A percentile compares a stretch with the other conserved stretches of the same genome.
These are phyloP conservation scores for Eutrigla gurnardus DNA, from an alignment of 2,797 vertebrate genomes.

Conservation along the genomic window DNA sequence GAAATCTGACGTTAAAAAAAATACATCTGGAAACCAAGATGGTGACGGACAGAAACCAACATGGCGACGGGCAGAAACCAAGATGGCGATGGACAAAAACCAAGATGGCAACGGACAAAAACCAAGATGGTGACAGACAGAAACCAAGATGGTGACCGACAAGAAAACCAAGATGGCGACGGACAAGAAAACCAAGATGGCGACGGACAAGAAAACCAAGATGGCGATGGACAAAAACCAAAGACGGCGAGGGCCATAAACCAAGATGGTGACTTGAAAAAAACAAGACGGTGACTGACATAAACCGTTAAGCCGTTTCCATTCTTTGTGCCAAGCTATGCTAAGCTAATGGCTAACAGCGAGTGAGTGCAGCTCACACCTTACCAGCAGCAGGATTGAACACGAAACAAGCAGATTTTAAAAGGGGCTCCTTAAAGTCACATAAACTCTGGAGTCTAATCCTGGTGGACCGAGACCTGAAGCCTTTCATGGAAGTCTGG, in stretches of 20 bases:
- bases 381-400: slow-evolving; percentile 51
- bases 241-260: neutral
- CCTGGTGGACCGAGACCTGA: slow-evolving; percentile 40
- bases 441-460: slow-evolving; percentile 56
- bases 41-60: neutral
- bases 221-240: neutral
- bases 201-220: neutral
- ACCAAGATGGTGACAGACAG: neutral
- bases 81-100: neutral
- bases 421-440: slow-evolving; percentile 60
- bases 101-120: neutral
- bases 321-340: neutral
- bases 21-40: no score
- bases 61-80: neutral
- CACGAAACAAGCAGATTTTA: slow-evolving; percentile 51
- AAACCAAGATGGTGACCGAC: neutral
- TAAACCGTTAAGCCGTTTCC: neutral
- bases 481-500: slow-evolving; percentile 29
- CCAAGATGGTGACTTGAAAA: neutral
- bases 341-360: neutral
- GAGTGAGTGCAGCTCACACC: no score
- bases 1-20: no score
- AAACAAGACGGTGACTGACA: neutral
- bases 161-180: neutral
- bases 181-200: neutral